These are phyloP conservation scores for Stegana nigrithorax DNA, from an alignment of 2,888 invertebrate genomes.

Conservation along the genomic window DNA sequence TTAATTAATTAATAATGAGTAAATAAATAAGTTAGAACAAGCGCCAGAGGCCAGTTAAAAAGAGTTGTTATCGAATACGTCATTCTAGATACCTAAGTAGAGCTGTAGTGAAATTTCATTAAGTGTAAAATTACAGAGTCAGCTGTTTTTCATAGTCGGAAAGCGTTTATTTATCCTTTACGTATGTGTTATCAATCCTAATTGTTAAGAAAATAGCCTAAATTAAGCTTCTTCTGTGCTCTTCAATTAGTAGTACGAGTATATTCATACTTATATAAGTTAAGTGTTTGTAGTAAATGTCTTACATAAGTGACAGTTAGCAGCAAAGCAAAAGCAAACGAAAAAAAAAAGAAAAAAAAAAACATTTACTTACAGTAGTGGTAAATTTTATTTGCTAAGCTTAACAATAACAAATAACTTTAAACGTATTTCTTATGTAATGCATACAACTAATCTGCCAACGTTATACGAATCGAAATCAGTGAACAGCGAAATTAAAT, in stretches of 20 bases:
- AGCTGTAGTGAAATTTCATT: too few species aligned
- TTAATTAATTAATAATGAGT: slow-evolving; percentile 41
- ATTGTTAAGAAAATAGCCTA: not conserved
- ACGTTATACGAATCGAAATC: not conserved
- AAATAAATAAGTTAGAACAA: slow-evolving; percentile 1
- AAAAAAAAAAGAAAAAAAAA: not conserved
- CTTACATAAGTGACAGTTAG: too few species aligned
- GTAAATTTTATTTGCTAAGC: not conserved
- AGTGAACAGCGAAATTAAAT: not conserved
- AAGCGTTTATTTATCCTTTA: too few species aligned
- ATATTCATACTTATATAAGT: not conserved
- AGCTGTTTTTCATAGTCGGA: too few species aligned
- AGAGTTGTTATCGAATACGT: too few species aligned
- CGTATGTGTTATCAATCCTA: too few species aligned
- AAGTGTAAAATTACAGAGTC: too few species aligned
- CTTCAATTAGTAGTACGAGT: not conserved
- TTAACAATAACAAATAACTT: not conserved
- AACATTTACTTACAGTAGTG: not conserved
- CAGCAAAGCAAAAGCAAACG: not conserved
- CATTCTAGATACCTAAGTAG: too few species aligned
- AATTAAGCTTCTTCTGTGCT: slow-evolving; percentile 5
- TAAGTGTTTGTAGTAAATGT: too few species aligned
- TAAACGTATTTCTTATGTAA: not conserved
- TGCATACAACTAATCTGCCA: not conserved
- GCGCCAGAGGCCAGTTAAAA: not conserved